These are phyloP conservation scores for Rana temporaria DNA, from an alignment of 2,113 vertebrate species.

Conservation along the genomic window DNA sequence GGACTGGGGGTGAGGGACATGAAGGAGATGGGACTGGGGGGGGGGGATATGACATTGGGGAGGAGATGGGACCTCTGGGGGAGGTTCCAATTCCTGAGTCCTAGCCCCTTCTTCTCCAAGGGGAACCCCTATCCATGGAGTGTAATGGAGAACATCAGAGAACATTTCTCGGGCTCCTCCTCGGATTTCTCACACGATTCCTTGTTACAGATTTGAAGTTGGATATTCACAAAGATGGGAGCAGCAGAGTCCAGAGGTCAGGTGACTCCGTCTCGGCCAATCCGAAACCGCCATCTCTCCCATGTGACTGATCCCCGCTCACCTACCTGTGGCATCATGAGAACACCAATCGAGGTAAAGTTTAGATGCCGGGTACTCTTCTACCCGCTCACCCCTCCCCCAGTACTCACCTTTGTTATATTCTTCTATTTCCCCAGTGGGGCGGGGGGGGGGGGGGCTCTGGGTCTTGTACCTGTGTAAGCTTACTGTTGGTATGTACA, in stretches of 20 bases:
- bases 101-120: too few relatives aligned
- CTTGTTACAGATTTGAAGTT: background rate
- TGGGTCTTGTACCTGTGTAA: background rate
- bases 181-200: background rate
- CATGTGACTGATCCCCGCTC: slow-evolving; percentile 85
- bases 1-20: too few relatives aligned
- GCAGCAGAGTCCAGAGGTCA: slow-evolving; percentile 76
- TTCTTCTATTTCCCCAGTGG: slow-evolving; percentile 19
- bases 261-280: slow-evolving; percentile 67
- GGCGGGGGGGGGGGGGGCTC: too few relatives aligned
- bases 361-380: background rate
- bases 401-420: background rate
- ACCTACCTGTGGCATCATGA: slow-evolving; percentile 78
- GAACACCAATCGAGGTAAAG: slow-evolving; percentile 82
- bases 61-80: too few relatives aligned
- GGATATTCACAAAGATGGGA: slow-evolving; percentile 75
- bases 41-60: too few relatives aligned
- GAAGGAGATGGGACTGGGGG: too few relatives aligned
- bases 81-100: too few relatives aligned
- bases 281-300: slow-evolving; percentile 64
- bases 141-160: too few relatives aligned
- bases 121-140: too few relatives aligned
- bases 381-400: too few relatives aligned
- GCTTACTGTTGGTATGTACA: too few relatives aligned
- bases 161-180: background rate